phyloP scores from a whole-genome alignment of 2,888 invertebrate genomes.

The Netelia inedita region DNA sequence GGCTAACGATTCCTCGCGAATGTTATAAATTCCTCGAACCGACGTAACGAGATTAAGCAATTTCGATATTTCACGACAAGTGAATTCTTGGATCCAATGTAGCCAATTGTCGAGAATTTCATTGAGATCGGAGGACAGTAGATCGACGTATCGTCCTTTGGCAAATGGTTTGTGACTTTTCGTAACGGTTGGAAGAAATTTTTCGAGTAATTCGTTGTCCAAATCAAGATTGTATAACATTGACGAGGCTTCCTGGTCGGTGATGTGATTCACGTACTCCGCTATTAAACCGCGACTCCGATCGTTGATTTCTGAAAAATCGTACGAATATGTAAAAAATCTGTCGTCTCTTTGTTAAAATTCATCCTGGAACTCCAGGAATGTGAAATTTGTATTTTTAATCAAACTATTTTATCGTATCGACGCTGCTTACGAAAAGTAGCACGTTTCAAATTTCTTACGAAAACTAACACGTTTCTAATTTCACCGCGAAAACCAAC shows the following conservation, averaged over 20 bases:
- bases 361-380: no score
- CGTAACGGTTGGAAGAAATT: conserved; percentile 87
- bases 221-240: conserved; percentile 87
- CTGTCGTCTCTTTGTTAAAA: not conserved
- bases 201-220: conserved; percentile 87
- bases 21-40: conserved; percentile 90
- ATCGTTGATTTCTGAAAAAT: conserved; percentile 74
- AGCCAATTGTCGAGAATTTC: conserved; percentile 88
- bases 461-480: no score
- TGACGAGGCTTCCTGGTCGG: conserved; percentile 86
- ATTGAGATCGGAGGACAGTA: conserved; percentile 82
- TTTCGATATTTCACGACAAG: conserved; percentile 87
- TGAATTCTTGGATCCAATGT: conserved; percentile 87
- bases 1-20: conserved; percentile 89
- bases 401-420: no score
- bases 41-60: conserved; percentile 89
- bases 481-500: no score
- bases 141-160: conserved; percentile 75
- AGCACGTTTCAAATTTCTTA: no score
- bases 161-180: conserved; percentile 80
- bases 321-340: conserved; percentile 6
- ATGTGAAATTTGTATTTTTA: no score
- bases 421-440: no score
- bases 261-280: conserved; percentile 78
- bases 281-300: conserved; percentile 78